Conservation (phyloP, 2,888 invertebrate genomes). For the Amiota mariae region DNA sequence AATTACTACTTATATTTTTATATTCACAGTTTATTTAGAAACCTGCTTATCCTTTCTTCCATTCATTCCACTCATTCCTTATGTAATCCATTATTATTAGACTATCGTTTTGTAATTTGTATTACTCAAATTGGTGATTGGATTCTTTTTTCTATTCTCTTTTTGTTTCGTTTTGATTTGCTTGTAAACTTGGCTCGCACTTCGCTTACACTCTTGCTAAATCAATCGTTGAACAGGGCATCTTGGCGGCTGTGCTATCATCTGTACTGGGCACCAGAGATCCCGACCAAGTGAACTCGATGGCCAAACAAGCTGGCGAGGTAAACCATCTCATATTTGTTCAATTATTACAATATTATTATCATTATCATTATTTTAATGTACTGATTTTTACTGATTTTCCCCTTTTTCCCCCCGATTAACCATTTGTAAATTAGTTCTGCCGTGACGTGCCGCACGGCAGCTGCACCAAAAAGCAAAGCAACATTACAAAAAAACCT, state of each 20-base stretch:
- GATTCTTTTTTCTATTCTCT: conserved; percentile 41
- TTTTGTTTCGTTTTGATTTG: conserved; percentile 35
- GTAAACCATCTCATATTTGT: conserved; percentile 77
- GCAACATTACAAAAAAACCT: not conserved
- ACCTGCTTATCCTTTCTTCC: not conserved
- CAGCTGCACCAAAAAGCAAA: conserved; percentile 28
- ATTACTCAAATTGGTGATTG: conserved; percentile 37
- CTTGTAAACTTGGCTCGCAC: conserved; percentile 47
- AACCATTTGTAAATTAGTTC: conserved; percentile 14
- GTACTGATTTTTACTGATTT: conserved; percentile 5
- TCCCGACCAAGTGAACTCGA: conserved; percentile 92
- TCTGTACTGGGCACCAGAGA: conserved; percentile 92
- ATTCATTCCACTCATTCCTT: not conserved
- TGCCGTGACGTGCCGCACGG: conserved; percentile 24
- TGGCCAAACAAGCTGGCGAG: conserved; percentile 97
- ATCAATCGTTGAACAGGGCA: conserved; percentile 80
- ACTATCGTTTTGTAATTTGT: not conserved
- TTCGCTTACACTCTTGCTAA: conserved; percentile 72
- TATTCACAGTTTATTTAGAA: not conserved
- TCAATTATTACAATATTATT: not conserved
- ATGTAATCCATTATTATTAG: not conserved
- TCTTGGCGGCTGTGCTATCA: conserved; percentile 93
- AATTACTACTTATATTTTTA: not conserved
- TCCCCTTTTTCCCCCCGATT: conserved; percentile 7
- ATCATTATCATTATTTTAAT: conserved; percentile 39